Conservation (phyloP, 2,797 vertebrate genomes). For the Propithecus deckenii region DNA sequence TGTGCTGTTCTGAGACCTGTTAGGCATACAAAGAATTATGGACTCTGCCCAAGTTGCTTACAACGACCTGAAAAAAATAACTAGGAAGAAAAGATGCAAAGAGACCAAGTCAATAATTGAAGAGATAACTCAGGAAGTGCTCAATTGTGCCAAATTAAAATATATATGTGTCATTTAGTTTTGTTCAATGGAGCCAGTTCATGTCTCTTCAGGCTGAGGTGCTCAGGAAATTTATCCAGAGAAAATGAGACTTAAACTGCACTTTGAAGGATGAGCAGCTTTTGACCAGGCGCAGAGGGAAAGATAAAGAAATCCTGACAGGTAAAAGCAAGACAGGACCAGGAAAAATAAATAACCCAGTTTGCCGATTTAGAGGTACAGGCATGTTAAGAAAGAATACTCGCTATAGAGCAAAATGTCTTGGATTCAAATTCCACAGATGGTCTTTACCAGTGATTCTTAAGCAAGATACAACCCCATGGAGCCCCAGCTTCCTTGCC, state of each 20-base stretch:
- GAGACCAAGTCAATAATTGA: neutral
- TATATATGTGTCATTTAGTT: neutral
- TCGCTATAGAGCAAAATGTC: neutral
- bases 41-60: neutral
- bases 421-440: neutral
- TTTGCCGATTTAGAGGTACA: neutral
- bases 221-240: neutral
- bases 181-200: neutral
- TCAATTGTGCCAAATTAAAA: neutral
- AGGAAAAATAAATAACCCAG: neutral
- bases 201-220: neutral
- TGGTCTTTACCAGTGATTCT: neutral
- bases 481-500: neutral
- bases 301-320: neutral
- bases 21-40: neutral
- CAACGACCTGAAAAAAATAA: neutral
- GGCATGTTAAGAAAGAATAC: too few species aligned
- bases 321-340: neutral
- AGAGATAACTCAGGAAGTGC: neutral
- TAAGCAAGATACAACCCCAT: neutral
- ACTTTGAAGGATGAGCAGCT: neutral
- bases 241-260: neutral
- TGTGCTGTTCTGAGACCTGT: neutral
- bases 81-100: neutral
- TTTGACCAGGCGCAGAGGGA: neutral